Evolutionary conservation across 2,113 vertebrate species (phyloP), one percentile per base, ranked within the genome.

Genomic region (Pollimyrus isidori): DNA sequence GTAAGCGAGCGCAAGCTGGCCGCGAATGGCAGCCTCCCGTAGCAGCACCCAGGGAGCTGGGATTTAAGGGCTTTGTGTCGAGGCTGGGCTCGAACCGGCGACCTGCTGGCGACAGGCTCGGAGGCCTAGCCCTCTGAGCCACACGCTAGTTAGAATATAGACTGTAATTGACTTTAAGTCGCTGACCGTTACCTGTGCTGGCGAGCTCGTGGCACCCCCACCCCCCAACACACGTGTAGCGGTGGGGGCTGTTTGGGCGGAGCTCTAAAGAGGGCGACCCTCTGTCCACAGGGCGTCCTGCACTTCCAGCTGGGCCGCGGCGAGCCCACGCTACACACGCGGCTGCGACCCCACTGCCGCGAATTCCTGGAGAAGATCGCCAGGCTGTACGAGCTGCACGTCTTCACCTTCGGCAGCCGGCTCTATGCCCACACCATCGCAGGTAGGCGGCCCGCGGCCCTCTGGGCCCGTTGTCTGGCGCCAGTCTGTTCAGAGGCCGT

Each of bases 401-500:
- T 99, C 88, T 99, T 99, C 92, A 99, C 98, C 0, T 99, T 99
- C 7, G 98, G 98, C 89, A 99, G 98, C 93, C 97, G 98, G 23
- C 95, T 99, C 0, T 99, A 99, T n/a, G 98, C 98, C 1, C 98
- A 99, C 94, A 99, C 98, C 23, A 99, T 99, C 26, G 98, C 98
- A 92, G 98, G 98, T 99, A 94, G 17, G 73, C 26, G n/a, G 65
- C 26, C 45, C n/a, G n/a, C n/a, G n/a, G n/a, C n/a, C n/a, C n/a
- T n/a, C n/a, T n/a, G n/a, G n/a, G n/a, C n/a, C n/a, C n/a, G n/a
- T n/a, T n/a, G 62, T 26, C 62, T 65, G 11, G 62, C 23, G 9
- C 9, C n/a, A 11, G 62, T 26, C n/a, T 65, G 62, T 65, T n/a
- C 58, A 11, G 58, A 10, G 58, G 21, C 23, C 21, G 56, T 58